These are phyloP conservation scores for Macrobrachium nipponense DNA, from an alignment of 1,140 invertebrate species.

Conservation along the genomic window DNA sequence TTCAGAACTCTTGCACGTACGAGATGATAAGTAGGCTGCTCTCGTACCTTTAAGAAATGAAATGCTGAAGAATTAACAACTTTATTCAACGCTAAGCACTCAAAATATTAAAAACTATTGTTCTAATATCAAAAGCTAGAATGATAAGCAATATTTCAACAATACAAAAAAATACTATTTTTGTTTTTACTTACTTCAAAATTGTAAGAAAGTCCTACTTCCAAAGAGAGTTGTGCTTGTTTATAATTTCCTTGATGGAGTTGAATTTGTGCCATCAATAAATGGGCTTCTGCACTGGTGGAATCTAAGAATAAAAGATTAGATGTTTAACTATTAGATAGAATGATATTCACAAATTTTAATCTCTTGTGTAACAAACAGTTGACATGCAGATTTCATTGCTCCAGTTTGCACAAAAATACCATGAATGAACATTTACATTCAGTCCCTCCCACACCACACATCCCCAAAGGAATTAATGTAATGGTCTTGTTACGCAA, in stretches of 20 bases:
- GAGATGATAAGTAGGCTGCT: constrained; percentile 91
- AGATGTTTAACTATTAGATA: neutral
- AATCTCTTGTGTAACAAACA: too few relatives aligned
- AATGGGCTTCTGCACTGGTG: constrained; percentile 83
- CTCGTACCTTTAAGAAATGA: constrained; percentile 74
- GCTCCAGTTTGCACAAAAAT: too few relatives aligned
- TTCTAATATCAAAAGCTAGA: too few relatives aligned
- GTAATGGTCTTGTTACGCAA: neutral
- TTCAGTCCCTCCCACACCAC: too few relatives aligned
- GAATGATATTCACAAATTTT: too few relatives aligned
- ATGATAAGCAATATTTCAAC: neutral
- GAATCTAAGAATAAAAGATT: constrained; percentile 72
- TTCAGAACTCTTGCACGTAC: constrained; percentile 86
- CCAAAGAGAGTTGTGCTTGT: constrained; percentile 82
- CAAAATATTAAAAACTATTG: too few relatives aligned
- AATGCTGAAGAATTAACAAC: neutral
- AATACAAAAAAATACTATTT: neutral
- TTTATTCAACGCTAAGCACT: neutral
- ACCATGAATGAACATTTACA: neutral
- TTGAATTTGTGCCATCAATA: constrained; percentile 89
- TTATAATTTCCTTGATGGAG: constrained; percentile 79
- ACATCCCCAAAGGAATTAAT: too few relatives aligned
- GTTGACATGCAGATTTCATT: too few relatives aligned
- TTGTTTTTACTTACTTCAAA: constrained; percentile 77
- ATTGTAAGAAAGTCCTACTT: constrained; percentile 89